phyloP scores from a whole-genome alignment of 2,113 vertebrate genomes.

The Ptychochromis oligacanthus region DNA sequence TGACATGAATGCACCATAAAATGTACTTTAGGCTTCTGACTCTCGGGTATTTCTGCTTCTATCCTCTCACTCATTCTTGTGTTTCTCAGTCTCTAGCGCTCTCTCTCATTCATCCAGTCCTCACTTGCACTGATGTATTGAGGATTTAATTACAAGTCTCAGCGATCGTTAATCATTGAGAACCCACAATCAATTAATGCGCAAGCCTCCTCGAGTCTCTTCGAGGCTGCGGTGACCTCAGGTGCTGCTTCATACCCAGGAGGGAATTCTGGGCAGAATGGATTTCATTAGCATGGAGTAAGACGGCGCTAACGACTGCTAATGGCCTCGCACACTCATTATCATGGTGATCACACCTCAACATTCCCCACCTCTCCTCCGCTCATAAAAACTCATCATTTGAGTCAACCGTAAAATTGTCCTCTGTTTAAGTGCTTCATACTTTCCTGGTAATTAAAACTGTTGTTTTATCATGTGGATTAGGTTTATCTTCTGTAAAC shows the following conservation, averaged over 20 bases:
- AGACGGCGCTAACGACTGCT: conserved; percentile 66
- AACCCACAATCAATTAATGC: conserved; percentile 78
- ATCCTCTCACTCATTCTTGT: not conserved
- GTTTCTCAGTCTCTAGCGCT: conserved; percentile 4
- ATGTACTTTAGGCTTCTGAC: not conserved
- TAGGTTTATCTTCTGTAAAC: conserved; percentile 26
- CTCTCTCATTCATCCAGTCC: conserved; percentile 25
- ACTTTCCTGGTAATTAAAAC: conserved; percentile 41
- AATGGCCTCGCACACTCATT: conserved; percentile 67
- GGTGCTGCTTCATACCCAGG: conserved; percentile 63
- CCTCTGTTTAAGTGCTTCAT: conserved; percentile 31
- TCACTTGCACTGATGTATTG: conserved; percentile 50
- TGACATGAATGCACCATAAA: conserved; percentile 23
- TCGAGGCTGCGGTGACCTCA: conserved; percentile 66
- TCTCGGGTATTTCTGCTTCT: conserved; percentile 2
- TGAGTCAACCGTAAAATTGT: conserved; percentile 33
- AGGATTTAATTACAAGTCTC: conserved; percentile 81
- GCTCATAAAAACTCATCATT: conserved; percentile 41
- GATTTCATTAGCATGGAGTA: conserved; percentile 76
- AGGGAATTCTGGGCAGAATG: conserved; percentile 60
- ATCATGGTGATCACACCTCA: conserved; percentile 63
- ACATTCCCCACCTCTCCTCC: conserved; percentile 10
- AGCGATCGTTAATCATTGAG: conserved; percentile 78
- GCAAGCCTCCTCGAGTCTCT: conserved; percentile 28
- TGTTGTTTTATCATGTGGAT: conserved; percentile 19